These are phyloP conservation scores for Fulica atra DNA, from an alignment of 2,113 vertebrate species.

Conservation along the genomic window DNA sequence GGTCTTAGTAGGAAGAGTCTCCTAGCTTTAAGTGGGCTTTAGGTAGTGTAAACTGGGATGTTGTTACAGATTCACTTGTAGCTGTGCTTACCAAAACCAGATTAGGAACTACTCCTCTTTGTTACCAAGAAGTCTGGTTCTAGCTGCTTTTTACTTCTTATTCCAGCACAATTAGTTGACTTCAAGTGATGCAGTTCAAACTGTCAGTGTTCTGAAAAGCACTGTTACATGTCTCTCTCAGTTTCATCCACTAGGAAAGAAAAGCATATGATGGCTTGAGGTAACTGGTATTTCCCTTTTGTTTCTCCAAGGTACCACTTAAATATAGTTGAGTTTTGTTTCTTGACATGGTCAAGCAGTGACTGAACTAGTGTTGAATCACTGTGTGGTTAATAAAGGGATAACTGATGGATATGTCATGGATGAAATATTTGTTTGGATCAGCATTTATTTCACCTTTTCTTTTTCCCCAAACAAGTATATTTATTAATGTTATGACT, in stretches of 20 bases:
- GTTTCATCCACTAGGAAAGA: background rate
- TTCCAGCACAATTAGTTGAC: background rate
- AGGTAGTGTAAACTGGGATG: background rate
- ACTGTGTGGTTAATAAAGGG: background rate
- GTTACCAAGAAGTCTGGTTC: background rate
- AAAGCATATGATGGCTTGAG: constrained; percentile 16
- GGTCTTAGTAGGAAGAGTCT: background rate
- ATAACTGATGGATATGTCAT: background rate
- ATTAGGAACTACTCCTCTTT: background rate
- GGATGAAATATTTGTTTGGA: background rate
- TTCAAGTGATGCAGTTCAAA: background rate
- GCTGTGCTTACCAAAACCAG: background rate
- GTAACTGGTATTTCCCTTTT: background rate
- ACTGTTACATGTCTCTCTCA: background rate
- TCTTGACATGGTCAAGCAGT: background rate
- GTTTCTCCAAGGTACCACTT: background rate
- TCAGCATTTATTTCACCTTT: background rate
- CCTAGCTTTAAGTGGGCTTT: background rate
- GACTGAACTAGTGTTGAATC: background rate
- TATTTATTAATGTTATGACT: background rate
- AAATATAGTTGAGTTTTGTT: background rate
- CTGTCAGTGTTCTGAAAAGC: background rate
- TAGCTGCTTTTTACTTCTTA: background rate
- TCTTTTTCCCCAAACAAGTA: background rate
- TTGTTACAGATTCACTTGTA: background rate